Evolutionary conservation across 2,888 invertebrate genomes (phyloP).

Genomic region (Scaptomyza polygonia): DNA sequence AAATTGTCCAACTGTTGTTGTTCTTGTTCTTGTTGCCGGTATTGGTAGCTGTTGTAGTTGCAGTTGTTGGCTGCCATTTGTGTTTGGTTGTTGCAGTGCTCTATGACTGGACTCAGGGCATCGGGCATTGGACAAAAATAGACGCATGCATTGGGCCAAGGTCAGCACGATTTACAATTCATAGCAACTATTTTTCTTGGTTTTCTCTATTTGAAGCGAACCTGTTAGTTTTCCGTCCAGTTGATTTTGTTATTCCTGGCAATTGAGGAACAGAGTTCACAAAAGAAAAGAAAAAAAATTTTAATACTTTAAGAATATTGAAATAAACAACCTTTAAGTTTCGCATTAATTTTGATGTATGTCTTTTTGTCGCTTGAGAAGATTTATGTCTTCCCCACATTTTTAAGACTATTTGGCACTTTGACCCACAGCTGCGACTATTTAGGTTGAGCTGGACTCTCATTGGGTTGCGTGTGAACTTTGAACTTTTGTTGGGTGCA

Average conservation of each 20-base stretch:
- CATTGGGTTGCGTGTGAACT: slow-evolving; percentile 47
- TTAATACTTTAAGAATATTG: slow-evolving; percentile 5
- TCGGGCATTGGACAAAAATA: slow-evolving; percentile 16
- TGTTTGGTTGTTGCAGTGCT: slow-evolving; percentile 48
- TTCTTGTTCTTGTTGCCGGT: neutral
- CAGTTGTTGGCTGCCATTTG: slow-evolving; percentile 23
- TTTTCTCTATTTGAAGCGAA: slow-evolving; percentile 10
- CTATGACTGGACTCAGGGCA: slow-evolving; percentile 45
- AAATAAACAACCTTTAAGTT: slow-evolving; percentile 7
- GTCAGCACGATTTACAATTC: slow-evolving; percentile 67
- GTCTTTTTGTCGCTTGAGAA: slow-evolving; percentile 3
- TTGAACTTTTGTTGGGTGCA: slow-evolving; percentile 39
- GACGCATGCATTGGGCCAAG: slow-evolving; percentile 64
- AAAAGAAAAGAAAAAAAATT: too few species aligned
- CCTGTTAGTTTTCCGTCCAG: slow-evolving; percentile 18
- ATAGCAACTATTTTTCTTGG: slow-evolving; percentile 8
- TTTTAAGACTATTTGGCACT: slow-evolving; percentile 3
- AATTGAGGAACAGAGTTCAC: slow-evolving; percentile 28
- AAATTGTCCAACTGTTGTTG: slow-evolving; percentile 26
- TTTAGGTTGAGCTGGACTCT: neutral
- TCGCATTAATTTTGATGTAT: slow-evolving; percentile 45
- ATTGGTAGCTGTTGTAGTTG: slow-evolving; percentile 1
- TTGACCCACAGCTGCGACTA: neutral
- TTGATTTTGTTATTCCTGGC: slow-evolving; percentile 41
- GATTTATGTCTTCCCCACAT: slow-evolving; percentile 36